Percentiles rank a stretch among this genome's conserved stretches.
Conservation (phyloP, 2,113 vertebrate species). For the Motacilla alba region DNA sequence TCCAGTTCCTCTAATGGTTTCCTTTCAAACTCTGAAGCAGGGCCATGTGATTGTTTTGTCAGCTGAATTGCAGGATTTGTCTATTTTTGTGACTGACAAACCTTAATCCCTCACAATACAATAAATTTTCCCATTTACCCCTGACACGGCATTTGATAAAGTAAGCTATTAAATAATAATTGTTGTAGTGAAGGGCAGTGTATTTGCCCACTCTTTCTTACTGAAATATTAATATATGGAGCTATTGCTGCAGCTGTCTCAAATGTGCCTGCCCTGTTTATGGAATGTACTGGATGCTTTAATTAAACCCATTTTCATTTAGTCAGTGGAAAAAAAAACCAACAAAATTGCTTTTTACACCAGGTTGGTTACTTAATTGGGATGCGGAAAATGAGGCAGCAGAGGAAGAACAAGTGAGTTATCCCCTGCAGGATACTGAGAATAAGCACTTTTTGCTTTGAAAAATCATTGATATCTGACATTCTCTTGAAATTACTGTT, state of each 20-base stretch:
- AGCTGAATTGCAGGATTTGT: background rate
- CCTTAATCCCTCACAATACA: background rate
- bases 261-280: background rate
- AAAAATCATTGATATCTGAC: conserved; percentile 9
- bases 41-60: background rate
- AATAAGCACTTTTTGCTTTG: conserved; percentile 13
- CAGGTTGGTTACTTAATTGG: conserved; percentile 25
- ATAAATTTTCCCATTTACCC: background rate
- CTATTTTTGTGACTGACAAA: background rate
- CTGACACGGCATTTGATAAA: conserved; percentile 2
- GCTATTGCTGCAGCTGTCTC: background rate
- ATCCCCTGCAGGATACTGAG: background rate
- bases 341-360: conserved; percentile 21
- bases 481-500: conserved; percentile 18
- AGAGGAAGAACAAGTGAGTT: background rate
- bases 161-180: conserved; percentile 39
- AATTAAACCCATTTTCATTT: conserved; percentile 55
- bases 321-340: background rate
- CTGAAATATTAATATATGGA: conserved; percentile 20
- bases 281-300: background rate
- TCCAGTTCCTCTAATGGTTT: background rate
- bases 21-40: background rate
- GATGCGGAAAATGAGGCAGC: conserved; percentile 20
- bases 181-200: conserved; percentile 6
- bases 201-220: background rate